Base-by-base conservation (phyloP, 2,888 invertebrate species). In the Trichogramma evanescens region DNA sequence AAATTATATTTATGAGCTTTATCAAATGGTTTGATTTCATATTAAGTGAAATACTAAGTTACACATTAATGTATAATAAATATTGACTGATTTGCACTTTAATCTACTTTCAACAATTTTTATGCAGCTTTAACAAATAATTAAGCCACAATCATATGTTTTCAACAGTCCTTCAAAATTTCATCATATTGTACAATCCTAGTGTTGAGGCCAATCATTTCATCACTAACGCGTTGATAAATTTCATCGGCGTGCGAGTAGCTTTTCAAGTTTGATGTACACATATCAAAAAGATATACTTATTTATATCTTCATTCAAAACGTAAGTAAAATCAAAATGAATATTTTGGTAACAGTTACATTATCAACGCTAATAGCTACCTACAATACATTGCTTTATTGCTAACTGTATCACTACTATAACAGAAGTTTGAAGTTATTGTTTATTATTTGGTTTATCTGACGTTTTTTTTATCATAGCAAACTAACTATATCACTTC, bases 281-380 rank as follows among this genome's bases (percentile, higher is more conserved):
- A 52, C 4, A 44, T 9, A 13, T 38, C 26, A 26, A 26, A 26
- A 26, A 26, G 26, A 26, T 43, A n/a, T 53, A 46, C 4, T 48
- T 13, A 48, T 57, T 41, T 56, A 58, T 56, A 51, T 45, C 6
- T 59, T 63, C 55, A 55, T 57, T 53, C 55, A 56, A 60, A 62
- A 46, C 48, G 53, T 62, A 62, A 62, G 43, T 59, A 41, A 58
- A 62, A 59, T 59, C 42, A 44, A 54, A 46, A 62, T 62, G 54
- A 64, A 58, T 43, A 44, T 50, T 62, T 57, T 58, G 60, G 56
- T 64, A 64, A 62, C 62, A 62, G 62, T 62, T 53, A 49, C 54
- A 56, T 60, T 59, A 62, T 55, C 46, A 58, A 57, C 10, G 51
- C 59, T 61, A 64, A 26, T 5, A 41, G 41, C 60, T 63, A 59